phyloP scores from a whole-genome alignment of 2,797 vertebrate genomes.

The Parauchenoglanis punctatus region DNA sequence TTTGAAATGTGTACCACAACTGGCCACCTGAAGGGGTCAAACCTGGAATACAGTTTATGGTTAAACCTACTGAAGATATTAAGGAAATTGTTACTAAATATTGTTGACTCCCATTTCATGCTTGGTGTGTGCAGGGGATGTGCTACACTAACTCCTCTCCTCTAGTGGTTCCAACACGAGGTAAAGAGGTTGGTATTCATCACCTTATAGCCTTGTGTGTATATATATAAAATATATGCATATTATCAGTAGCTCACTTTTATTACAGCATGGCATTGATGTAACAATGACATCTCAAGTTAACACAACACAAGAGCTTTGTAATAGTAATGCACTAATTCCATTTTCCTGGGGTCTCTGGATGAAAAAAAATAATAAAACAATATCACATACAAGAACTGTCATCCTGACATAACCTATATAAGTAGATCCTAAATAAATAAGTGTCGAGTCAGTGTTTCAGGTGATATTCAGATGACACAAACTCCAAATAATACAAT shows the following conservation, averaged over 20 bases:
- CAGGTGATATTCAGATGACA: neutral
- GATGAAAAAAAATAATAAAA: neutral
- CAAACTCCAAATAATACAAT: neutral
- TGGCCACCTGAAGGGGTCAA: neutral
- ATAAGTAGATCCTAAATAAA: neutral
- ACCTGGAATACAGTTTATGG: neutral
- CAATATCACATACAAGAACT: neutral
- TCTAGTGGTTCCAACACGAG: constrained; percentile 76
- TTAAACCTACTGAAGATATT: neutral
- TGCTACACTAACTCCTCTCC: constrained; percentile 79
- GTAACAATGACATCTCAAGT: neutral
- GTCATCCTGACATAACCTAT: neutral
- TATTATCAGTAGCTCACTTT: neutral
- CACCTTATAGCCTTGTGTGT: neutral
- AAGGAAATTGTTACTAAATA: neutral
- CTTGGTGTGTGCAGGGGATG: constrained; percentile 70
- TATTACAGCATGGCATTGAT: neutral
- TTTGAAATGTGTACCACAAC: neutral
- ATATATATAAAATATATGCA: no score
- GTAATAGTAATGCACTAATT: neutral
- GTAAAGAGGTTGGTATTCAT: constrained; percentile 68
- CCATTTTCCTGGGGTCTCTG: neutral
- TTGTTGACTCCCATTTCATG: neutral
- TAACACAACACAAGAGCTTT: neutral
- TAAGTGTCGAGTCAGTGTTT: neutral